These are phyloP conservation scores for Cottus gobio DNA, from an alignment of 2,113 vertebrate genomes.

Conservation along the genomic window DNA sequence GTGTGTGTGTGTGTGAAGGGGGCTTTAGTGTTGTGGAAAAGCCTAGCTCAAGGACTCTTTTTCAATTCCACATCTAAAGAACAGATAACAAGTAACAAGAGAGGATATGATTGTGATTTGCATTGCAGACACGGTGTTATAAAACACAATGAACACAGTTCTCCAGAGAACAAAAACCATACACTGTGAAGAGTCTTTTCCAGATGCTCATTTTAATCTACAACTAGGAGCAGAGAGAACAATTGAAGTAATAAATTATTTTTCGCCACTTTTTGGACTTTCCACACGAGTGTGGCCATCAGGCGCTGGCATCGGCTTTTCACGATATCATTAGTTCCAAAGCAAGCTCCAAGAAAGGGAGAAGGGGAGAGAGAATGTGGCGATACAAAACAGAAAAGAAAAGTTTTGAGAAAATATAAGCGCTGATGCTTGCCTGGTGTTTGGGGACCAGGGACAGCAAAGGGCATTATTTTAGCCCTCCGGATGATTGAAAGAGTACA, in stretches of 20 bases:
- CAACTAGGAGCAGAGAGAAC: slow-evolving; percentile 37
- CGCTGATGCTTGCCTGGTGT: slow-evolving; percentile 65
- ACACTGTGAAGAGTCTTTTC: slow-evolving; percentile 46
- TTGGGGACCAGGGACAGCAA: slow-evolving; percentile 45
- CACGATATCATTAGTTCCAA: slow-evolving; percentile 61
- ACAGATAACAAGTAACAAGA: slow-evolving; percentile 65
- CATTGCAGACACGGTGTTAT: slow-evolving; percentile 39
- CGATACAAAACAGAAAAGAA: not conserved
- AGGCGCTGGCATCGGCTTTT: slow-evolving; percentile 44
- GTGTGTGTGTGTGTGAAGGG: slow-evolving; percentile 5
- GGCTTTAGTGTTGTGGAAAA: slow-evolving; percentile 32
- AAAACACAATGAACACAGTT: slow-evolving; percentile 48
- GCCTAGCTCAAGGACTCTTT: slow-evolving; percentile 53
- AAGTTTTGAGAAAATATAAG: slow-evolving; percentile 52
- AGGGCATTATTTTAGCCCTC: slow-evolving; percentile 66
- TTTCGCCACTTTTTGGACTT: slow-evolving; percentile 30
- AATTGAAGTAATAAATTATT: slow-evolving; percentile 49
- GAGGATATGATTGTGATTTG: slow-evolving; percentile 58
- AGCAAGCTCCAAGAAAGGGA: slow-evolving; percentile 41
- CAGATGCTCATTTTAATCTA: slow-evolving; percentile 63
- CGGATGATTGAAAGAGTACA: slow-evolving; percentile 65
- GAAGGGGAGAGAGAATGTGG: slow-evolving; percentile 6
- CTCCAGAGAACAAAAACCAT: slow-evolving; percentile 49
- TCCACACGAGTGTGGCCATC: slow-evolving; percentile 32
- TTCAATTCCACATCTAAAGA: slow-evolving; percentile 64